These are phyloP conservation scores for Alentia gelatinosa DNA, from an alignment of 2,888 invertebrate genomes.

Conservation along the genomic window DNA sequence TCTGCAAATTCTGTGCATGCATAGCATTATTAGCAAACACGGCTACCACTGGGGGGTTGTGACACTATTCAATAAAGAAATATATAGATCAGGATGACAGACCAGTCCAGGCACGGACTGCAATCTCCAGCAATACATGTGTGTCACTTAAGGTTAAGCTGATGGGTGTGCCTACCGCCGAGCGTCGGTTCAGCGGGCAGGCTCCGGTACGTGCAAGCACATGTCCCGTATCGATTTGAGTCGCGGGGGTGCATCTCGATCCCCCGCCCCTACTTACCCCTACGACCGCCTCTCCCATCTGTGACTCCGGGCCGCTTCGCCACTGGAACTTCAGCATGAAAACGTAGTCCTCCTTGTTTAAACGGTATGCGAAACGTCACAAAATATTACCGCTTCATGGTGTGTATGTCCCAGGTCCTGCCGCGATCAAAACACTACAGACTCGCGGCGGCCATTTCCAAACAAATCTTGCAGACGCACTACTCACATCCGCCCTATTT, in stretches of 20 bases:
- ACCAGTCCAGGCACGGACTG: neutral
- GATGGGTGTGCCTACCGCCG: neutral
- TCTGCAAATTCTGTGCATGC: neutral
- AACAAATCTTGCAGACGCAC: neutral
- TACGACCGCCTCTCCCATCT: neutral
- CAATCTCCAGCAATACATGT: neutral
- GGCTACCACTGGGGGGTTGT: neutral
- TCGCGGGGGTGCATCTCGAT: neutral
- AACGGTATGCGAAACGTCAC: neutral
- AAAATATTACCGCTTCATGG: neutral
- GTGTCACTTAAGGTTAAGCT: neutral
- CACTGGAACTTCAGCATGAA: slow-evolving; percentile 46
- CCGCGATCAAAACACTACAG: neutral
- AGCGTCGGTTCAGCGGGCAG: neutral
- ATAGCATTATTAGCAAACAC: neutral
- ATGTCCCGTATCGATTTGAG: neutral
- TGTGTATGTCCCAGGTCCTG: neutral
- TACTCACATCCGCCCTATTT: slow-evolving; percentile 3
- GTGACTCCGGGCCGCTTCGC: neutral
- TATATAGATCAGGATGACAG: neutral
- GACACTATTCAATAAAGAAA: neutral
- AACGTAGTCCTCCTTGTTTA: neutral
- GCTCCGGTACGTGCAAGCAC: neutral
- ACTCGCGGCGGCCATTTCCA: slow-evolving; percentile 21
- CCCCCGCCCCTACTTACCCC: slow-evolving; percentile 20